phyloP scores from a whole-genome alignment of 92 coral and sea anemone genomes.

The Palythoa grandiflora region DNA sequence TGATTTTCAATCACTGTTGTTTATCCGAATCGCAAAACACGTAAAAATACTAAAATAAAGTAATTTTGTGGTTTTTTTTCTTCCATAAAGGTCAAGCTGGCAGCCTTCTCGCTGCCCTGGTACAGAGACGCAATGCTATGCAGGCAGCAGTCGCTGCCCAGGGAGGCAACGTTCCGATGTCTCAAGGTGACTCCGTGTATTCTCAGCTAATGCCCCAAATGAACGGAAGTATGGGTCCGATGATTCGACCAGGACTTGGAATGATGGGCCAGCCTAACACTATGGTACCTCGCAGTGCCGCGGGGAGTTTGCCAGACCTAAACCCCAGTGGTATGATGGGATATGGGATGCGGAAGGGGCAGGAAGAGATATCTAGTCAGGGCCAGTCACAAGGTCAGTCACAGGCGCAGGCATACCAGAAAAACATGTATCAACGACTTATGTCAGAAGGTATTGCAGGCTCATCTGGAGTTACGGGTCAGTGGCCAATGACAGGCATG shows the following conservation, averaged over 20 bases:
- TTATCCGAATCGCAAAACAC: too few relatives aligned
- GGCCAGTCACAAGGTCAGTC: constrained; percentile 35
- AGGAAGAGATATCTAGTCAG: constrained; percentile 24
- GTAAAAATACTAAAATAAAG: neutral
- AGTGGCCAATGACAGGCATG: constrained; percentile 56
- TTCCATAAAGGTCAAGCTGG: constrained; percentile 90
- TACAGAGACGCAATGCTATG: constrained; percentile 87
- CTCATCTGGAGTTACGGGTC: constrained; percentile 51
- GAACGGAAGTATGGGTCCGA: constrained; percentile 80
- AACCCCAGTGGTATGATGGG: constrained; percentile 75
- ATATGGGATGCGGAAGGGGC: constrained; percentile 45
- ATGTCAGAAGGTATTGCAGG: constrained; percentile 69
- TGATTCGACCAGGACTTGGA: constrained; percentile 73
- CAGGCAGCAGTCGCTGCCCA: constrained; percentile 71
- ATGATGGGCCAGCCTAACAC: constrained; percentile 64
- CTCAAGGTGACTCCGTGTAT: constrained; percentile 70
- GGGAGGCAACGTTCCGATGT: constrained; percentile 45
- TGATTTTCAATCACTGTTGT: neutral
- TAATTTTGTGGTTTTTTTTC: neutral
- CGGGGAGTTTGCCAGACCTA: constrained; percentile 66
- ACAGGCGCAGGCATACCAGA: constrained; percentile 53
- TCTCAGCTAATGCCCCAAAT: constrained; percentile 72
- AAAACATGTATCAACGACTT: constrained; percentile 72
- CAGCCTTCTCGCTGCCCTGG: constrained; percentile 83
- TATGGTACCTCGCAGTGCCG: constrained; percentile 54